Evolutionary conservation across 2,113 vertebrate species (phyloP), one percentile per base, ranked within the genome.

Genomic region (Isichthys henryi): DNA sequence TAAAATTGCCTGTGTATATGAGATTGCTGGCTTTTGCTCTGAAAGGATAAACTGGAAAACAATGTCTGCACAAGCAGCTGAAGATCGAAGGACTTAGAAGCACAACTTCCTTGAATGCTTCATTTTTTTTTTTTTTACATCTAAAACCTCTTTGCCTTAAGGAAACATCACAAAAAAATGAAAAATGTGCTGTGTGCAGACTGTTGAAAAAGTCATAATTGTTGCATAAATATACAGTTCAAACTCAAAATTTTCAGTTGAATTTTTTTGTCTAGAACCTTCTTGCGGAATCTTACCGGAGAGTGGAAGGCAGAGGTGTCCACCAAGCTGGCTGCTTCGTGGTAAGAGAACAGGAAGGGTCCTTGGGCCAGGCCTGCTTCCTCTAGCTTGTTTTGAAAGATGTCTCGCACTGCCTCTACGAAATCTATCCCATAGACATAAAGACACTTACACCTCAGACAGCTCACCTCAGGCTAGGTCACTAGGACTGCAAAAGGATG

Each of bases 231-330:
- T 49, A 49, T 74, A 23, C 23, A n/a, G 8, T 56, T 48, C 70
- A 35, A 52, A 50, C 88, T 49, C 15, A 74, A 50, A 39, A 45
- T 23, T 10, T 85, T 46, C 45, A n/a, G 21, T 1, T 27, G 46
- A 86, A 49, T 27, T 52, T 46, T 53, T 53, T 3, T 83, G 17
- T 46, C 23, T 21, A 15, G 31, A 27, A 8, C 31, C 21, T 66
- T 1, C 48, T 11, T 46, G 27, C 58, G 50, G 43, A 45, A 9
- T 27, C 96, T 97, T 92, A 98, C 97, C 27, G 88, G 96, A 3
- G 97, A 97, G 88, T 97, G 97, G 90, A 98, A 98, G 90, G 97
- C 97, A 0, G 97, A 97, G 0, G 96, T 97, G 89, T 98, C 97
- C 96, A 98, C 95, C 92, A 98, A 93, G 90, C 93, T 97, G 84